Evolutionary conservation across 2,113 vertebrate genomes (phyloP).

Genomic region (Hippocampus guttulatus): DNA sequence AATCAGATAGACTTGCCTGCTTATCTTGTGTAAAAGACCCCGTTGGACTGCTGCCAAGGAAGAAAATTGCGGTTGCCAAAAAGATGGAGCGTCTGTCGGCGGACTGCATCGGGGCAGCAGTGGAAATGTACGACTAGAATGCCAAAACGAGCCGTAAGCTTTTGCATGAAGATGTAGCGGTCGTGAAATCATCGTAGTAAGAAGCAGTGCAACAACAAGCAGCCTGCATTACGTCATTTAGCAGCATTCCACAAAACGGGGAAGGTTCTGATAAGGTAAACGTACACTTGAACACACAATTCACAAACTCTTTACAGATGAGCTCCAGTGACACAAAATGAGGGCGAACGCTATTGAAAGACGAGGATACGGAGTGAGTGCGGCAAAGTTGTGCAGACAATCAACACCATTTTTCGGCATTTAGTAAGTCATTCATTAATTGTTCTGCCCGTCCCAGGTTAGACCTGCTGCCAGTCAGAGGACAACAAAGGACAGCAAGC

Average conservation of each 20-base stretch:
- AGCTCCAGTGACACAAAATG: no score
- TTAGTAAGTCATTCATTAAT: no score
- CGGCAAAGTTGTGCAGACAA: no score
- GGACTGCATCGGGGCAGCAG: background rate
- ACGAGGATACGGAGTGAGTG: no score
- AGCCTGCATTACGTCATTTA: background rate
- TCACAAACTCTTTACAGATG: no score
- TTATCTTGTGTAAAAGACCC: slow-evolving; percentile 3
- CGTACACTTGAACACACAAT: no score
- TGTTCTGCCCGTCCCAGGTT: no score
- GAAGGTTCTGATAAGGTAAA: background rate
- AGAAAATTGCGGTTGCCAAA: slow-evolving; percentile 4
- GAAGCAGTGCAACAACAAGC: background rate
- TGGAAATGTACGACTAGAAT: background rate
- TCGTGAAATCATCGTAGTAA: background rate
- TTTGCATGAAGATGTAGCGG: background rate
- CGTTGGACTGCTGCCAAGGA: background rate
- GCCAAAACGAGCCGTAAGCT: background rate
- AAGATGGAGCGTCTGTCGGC: slow-evolving; percentile 29
- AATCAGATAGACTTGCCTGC: slow-evolving; percentile 2
- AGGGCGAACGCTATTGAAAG: no score
- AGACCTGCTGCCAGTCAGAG: no score
- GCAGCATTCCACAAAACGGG: background rate
- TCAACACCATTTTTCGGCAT: no score
- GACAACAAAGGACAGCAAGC: no score